Base-by-base conservation (phyloP, 2,113 vertebrate species). In the Austrofundulus limnaeus region DNA sequence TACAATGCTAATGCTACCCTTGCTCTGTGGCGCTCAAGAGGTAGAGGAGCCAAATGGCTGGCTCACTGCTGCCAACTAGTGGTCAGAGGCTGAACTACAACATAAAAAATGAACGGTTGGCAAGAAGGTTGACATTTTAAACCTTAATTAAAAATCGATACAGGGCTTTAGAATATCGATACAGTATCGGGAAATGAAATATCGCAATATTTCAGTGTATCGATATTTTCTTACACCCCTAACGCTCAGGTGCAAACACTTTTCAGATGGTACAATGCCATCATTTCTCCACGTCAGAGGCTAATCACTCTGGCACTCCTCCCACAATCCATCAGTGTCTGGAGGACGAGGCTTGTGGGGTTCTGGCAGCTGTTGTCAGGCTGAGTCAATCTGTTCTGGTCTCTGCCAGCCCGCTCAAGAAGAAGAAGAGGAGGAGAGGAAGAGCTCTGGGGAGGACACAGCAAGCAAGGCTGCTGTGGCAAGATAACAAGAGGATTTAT, bases 261-360 rank as follows among this genome's bases (percentile, higher is more conserved):
- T 79, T 80, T 66, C 20, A 60, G 83, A 61, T 43, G 75, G 68
- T 69, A 57, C 57, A 39, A 61, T 46, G 54, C 77, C 77, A 63
- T 83, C 80, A 88, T 83, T 80, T 76, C 75, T 72, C 63, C 61
- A 63, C 66, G 75, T 84, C 71, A 53, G 62, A 34, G 76, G 73
- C 82, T 84, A 87, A 89, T 90, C 85, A 78, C 63, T 53, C 77
- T 85, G 87, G 83, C 82, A 72, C 39, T 17, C 37, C 71, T 88
- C 84, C 84, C 85, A 78, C 84, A 77, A 85, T 90, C 82, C 79
- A 84, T 86, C 85, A 84, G 79, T 80, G 82, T 84, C 74, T 80
- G 75, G 77, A 74, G 74, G 80, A 78, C 14, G 53, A 62, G 68
- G 77, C 75, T 78, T 57, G 79, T 8, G 7, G 72, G 71, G 69